These are phyloP conservation scores for Sphenodon punctatus DNA, from an alignment of 2,797 vertebrate genomes.

Conservation along the genomic window DNA sequence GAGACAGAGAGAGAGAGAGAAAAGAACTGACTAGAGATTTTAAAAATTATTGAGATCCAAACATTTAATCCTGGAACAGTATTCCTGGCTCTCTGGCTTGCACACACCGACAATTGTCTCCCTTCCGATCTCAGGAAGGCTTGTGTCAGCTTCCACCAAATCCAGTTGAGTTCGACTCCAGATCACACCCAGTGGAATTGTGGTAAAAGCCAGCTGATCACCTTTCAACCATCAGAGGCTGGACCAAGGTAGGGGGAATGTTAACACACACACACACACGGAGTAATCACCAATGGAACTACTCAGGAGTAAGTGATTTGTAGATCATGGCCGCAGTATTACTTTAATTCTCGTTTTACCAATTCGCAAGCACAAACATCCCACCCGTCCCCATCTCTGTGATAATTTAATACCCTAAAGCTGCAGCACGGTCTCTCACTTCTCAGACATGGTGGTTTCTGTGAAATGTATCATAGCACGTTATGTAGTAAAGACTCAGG, in stretches of 20 bases:
- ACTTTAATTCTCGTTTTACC: rapidly evolving
- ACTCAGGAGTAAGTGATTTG: too few species aligned
- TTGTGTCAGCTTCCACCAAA: not conserved
- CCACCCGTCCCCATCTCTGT: not conserved
- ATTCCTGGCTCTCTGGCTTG: rapidly evolving
- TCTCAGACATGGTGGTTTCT: rapidly evolving
- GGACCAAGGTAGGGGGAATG: too few species aligned
- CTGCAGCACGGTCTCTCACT: not conserved
- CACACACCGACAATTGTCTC: rapidly evolving
- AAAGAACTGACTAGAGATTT: not conserved
- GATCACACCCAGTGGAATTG: rapidly evolving
- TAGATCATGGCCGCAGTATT: too few species aligned
- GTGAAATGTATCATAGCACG: rapidly evolving
- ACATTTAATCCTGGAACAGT: not conserved
- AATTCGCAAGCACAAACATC: not conserved
- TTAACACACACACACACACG: too few species aligned
- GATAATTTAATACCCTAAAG: rapidly evolving
- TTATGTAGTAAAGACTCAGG: rapidly evolving
- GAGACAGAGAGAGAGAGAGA: rapidly evolving
- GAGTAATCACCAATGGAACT: too few species aligned
- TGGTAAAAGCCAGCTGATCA: rapidly evolving
- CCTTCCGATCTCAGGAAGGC: not conserved
- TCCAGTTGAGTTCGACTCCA: not conserved
- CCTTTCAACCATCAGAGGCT: too few species aligned
- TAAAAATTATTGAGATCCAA: not conserved